These are phyloP conservation scores for Erynnis tages DNA, from an alignment of 2,888 invertebrate genomes.

Conservation along the genomic window DNA sequence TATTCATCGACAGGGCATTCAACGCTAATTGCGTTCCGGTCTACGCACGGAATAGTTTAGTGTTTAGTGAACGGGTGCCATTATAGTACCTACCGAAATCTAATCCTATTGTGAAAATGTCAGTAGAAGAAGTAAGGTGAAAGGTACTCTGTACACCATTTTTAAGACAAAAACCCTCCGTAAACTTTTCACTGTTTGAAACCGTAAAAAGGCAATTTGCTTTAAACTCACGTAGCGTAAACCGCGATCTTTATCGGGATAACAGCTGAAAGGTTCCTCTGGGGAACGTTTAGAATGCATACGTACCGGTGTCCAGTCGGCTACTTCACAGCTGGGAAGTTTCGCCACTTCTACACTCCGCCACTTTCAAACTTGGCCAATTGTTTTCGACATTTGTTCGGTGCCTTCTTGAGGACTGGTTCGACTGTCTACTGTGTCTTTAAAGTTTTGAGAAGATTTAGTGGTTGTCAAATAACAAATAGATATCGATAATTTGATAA, in stretches of 20 bases:
- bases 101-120: no score
- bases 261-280: constrained; percentile 24
- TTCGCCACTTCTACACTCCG: constrained; percentile 21
- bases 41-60: neutral
- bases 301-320: constrained; percentile 17
- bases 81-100: no score
- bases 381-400: constrained; percentile 27
- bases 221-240: constrained; percentile 27
- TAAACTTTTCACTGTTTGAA: constrained; percentile 22
- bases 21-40: neutral
- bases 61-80: neutral
- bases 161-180: neutral
- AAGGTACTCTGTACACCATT: no score
- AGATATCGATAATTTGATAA: neutral
- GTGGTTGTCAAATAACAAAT: neutral
- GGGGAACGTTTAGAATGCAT: constrained; percentile 26
- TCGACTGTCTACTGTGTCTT: neutral
- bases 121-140: no score
- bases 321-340: constrained; percentile 11
- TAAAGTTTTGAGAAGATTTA: neutral
- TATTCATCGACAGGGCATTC: constrained; percentile 15
- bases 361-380: constrained; percentile 26
- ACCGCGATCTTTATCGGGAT: constrained; percentile 27
- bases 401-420: neutral
- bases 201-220: constrained; percentile 26